Evolutionary conservation across 2,888 invertebrate species (phyloP), one percentile per base, ranked within the genome.

Genomic region (Dryadula phaetusa): DNA sequence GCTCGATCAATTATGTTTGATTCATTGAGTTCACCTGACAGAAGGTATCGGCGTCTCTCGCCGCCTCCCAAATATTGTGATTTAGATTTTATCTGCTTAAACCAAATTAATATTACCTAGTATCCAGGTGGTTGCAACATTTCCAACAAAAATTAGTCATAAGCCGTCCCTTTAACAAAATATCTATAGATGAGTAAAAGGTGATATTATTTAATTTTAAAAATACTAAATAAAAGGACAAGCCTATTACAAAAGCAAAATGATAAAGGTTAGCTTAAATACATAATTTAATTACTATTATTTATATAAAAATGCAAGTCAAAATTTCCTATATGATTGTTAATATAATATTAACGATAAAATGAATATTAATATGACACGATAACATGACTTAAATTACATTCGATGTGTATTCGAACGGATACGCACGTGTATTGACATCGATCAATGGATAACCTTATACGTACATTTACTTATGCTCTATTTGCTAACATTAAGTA

Each of bases 1-100:
- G 79, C 81, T 80, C 82, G 82, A 92, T 92, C 91, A 88, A 91
- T 92, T 88, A 92, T 87, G 79, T 86, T 85, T 88, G 89, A 88
- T 86, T 85, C 87, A 88, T 88, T 87, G 89, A 82, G 76, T 83
- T 76, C 82, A 79, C 79, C 80, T 77, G 82, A 82, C 83, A 79
- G 77, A 76, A 75, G 77, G 70, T 77, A 80, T 79, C 78, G 75
- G 64, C 75, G 77, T 78, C 78, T 76, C 81, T 79, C 79, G 79
- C 78, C 80, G 81, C 81, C 79, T 84, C 84, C 85, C 82, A 88
- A 90, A 90, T 90, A 89, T 90, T 90, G 82, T 90, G 90, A 89
- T 90, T 82, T 82, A 81, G 90, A 90, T 90, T 79, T 84, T 87
- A 90, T 90, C 90, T 78, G 76, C 70, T 72, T 72, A 64, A 72